phyloP scores from a whole-genome alignment of 2,797 vertebrate species.

The Thaleichthys pacificus region DNA sequence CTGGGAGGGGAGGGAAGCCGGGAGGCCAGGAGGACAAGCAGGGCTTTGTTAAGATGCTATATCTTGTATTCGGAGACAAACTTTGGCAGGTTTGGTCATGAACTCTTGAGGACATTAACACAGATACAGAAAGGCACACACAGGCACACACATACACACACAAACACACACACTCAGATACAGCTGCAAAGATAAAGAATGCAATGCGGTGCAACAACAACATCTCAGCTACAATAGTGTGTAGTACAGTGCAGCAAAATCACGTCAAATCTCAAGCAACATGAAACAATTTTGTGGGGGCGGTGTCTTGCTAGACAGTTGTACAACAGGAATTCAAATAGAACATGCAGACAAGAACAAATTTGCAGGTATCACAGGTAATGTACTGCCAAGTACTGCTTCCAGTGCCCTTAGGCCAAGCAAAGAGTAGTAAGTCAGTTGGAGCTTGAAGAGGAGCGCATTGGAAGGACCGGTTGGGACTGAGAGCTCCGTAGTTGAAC shows the following conservation, averaged over 20 bases:
- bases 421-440: no score
- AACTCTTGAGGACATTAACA: constrained; percentile 28
- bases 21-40: constrained; percentile 49
- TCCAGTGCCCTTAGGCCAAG: no score
- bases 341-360: neutral
- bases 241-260: neutral
- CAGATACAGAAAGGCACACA: constrained; percentile 25
- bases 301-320: no score
- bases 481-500: no score
- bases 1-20: constrained; percentile 8
- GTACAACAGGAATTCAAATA: no score
- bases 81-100: constrained; percentile 45
- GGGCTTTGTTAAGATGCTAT: constrained; percentile 50
- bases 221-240: no score
- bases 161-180: constrained; percentile 4
- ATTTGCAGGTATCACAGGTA: neutral
- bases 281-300: neutral
- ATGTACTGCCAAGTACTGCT: no score
- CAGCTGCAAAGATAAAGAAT: neutral
- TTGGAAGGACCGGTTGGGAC: no score
- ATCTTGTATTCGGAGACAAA: constrained; percentile 49
- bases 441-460: no score
- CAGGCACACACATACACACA: constrained; percentile 10
- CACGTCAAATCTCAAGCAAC: neutral
- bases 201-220: no score